A percentile compares a stretch with the other conserved stretches of the same genome.
Evolutionary conservation across 2,797 vertebrate species (phyloP).

Genomic region (Paguma larvata): DNA sequence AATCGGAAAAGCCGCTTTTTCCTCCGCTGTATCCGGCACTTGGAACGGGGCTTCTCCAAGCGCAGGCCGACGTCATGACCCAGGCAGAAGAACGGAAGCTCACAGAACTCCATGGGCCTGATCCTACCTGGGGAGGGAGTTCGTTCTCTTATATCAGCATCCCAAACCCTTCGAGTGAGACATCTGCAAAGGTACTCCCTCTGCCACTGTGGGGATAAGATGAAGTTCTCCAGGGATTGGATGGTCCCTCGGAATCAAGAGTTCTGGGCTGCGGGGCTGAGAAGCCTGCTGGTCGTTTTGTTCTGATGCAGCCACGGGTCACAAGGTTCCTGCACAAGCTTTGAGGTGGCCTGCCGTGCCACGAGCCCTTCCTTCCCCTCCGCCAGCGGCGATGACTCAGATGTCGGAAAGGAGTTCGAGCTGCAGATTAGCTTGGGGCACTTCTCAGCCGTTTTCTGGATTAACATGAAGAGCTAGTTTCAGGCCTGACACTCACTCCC

Average conservation of each 20-base stretch:
- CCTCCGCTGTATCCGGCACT: background rate
- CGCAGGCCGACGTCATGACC: background rate
- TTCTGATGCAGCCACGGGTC: background rate
- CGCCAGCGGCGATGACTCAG: background rate
- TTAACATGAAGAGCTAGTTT: background rate
- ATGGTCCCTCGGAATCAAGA: background rate
- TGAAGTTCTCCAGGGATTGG: background rate
- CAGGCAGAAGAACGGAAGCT: background rate
- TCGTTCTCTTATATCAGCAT: background rate
- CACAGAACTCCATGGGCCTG: background rate
- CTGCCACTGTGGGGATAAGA: background rate
- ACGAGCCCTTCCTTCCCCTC: background rate
- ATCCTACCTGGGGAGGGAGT: background rate
- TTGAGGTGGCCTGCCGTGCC: background rate
- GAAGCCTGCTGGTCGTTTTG: background rate
- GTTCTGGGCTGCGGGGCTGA: background rate
- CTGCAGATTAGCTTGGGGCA: background rate
- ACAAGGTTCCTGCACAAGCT: slow-evolving; percentile 48
- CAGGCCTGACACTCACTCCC: background rate
- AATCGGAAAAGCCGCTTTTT: background rate
- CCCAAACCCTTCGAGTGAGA: background rate
- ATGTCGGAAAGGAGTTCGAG: background rate
- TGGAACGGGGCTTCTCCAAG: background rate
- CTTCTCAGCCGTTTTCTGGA: background rate
- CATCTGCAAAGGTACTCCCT: background rate